Evolutionary conservation across 2,888 invertebrate genomes (phyloP), one percentile per base, ranked within the genome.

Genomic region (Drosophila neotestacea): DNA sequence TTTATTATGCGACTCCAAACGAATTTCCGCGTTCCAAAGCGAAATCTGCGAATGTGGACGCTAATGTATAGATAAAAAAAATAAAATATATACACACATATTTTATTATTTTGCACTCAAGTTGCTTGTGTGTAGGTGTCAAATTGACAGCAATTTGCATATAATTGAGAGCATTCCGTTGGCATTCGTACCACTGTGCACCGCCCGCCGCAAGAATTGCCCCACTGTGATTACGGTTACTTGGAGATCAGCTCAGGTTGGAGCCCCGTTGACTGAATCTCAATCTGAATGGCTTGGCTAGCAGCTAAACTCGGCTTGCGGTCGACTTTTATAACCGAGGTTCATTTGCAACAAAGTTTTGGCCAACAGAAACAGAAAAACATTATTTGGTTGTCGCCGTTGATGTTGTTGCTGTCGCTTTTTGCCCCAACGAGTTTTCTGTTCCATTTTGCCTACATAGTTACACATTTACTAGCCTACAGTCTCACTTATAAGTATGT

Each of bases 351-450:
- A 73, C 70, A 65, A 82, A 70, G 73, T 73, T 80, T 82, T 71
- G 76, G 77, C 76, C 70, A 76, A 65, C 48, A 64, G 50, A 68
- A 16, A 16, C 16, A 16, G 16, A 16, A 16, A 56, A 72, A 70
- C 73, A 73, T 67, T 70, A 75, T 51, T 58, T 70, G 68, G 48
- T n/a, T 39, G 41, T 39, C 11, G 47, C 10, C 27, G 36, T 22
- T 39, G 30, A 22, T 16, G 39, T 41, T 30, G 48, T 39, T 28
- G 66, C 34, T 52, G 44, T 63, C 48, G 55, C 36, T 55, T 47
- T 81, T 81, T 81, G 70, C 82, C 48, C 58, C 79, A 82, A 82
- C 80, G 54, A 82, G 82, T 80, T 81, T 79, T 76, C 73, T 80
- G 79, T 79, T 76, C 77, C 82, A 80, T 81, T 80, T 81, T 70